Percentiles rank a stretch among this genome's conserved stretches.
Conservation (phyloP, 1,140 invertebrate species). For the Teleopsis dalmanni region DNA sequence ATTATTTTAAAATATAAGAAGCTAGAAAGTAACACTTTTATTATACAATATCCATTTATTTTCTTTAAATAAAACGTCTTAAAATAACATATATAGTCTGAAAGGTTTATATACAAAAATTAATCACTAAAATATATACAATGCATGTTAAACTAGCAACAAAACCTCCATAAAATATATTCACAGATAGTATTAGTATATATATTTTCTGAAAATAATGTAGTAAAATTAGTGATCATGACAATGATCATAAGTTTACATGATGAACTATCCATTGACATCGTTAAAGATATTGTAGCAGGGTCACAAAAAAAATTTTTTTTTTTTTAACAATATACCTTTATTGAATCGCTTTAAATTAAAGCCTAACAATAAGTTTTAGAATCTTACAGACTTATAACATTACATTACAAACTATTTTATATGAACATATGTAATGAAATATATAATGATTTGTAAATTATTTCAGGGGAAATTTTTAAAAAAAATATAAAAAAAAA, state of each 20-base stretch:
- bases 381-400: too few relatives aligned
- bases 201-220: background rate
- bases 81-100: background rate
- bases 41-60: background rate
- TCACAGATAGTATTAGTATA: background rate
- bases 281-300: too few relatives aligned
- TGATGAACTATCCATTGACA: background rate
- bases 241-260: background rate
- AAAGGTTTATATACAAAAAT: background rate
- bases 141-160: background rate
- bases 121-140: background rate
- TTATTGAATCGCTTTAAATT: too few relatives aligned
- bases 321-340: too few relatives aligned
- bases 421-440: too few relatives aligned
- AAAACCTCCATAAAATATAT: background rate
- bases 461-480: background rate
- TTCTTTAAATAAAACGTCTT: background rate
- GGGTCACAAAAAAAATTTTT: too few relatives aligned
- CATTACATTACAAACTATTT: too few relatives aligned
- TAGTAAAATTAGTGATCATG: background rate
- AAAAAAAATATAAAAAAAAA: background rate
- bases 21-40: background rate
- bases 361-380: too few relatives aligned
- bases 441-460: too few relatives aligned
- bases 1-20: background rate